Base-by-base conservation (phyloP, 2,888 invertebrate species). In the Eupsilia transversa region DNA sequence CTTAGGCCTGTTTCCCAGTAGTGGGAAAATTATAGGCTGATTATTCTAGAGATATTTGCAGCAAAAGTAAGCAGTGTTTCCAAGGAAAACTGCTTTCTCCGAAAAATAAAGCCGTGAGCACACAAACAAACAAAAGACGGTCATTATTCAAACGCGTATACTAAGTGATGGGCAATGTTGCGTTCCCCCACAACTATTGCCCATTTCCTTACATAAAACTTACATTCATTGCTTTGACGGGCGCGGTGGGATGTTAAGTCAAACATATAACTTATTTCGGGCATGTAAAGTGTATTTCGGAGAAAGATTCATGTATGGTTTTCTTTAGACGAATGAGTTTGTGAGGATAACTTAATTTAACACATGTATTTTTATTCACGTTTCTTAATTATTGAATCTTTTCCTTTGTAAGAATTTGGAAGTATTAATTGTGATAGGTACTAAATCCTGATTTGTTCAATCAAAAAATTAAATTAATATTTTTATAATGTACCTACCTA, bases 171-270 rank as follows among this genome's bases (percentile, higher is more conserved):
- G 79, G 75, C 79, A 84, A 84, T 82, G 83, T 82, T 69, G 85
- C 71, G 79, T 71, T 61, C 54, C n/a, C 78, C 70, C 70, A 73
- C 80, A 66, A 72, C 73, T 72, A 79, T 74, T 59, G 63, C 52
- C 80, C 77, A 71, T 82, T 87, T 81, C 84, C 86, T 38, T 70
- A 71, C 85, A 87, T 87, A 87, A 87, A 85, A 85, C 71, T 75
- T 49, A 77, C 85, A 79, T 87, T 75, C 77, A 75, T 76, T 72
- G 67, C 54, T 69, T 54, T 60, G 68, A 65, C 70, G 57, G 52
- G 57, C 17, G 30, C 30, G 63, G 63, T 72, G 59, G 74, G 66
- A 74, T 84, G 76, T 66, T 75, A 73, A 78, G 72, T 77, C 75
- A 82, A 77, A 81, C 54, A 72, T 30, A 74, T 72, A 63, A 76